phyloP scores from a whole-genome alignment of 1,140 invertebrate genomes.

The Trachymyrmex cornetzi region DNA sequence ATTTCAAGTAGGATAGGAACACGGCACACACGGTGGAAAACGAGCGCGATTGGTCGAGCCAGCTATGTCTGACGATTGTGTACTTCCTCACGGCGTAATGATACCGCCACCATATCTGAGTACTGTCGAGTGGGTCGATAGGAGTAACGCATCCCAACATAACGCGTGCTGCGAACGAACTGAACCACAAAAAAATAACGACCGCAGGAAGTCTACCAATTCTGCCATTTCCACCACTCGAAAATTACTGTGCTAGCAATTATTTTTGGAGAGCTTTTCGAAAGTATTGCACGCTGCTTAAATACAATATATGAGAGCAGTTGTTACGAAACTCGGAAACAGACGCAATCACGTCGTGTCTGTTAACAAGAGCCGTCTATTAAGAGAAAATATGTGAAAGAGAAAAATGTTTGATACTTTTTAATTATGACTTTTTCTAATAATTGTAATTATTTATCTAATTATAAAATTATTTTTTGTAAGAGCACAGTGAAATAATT shows the following conservation, averaged over 20 bases:
- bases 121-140: slow-evolving; percentile 68
- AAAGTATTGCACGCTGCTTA: slow-evolving; percentile 22
- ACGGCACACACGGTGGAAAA: slow-evolving; percentile 58
- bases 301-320: background rate
- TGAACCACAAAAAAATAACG: slow-evolving; percentile 51
- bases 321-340: background rate
- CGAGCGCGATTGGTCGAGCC: slow-evolving; percentile 69
- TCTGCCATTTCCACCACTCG: background rate
- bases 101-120: slow-evolving; percentile 59
- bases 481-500: background rate
- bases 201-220: slow-evolving; percentile 19
- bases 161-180: slow-evolving; percentile 28
- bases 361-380: background rate
- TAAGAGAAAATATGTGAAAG: background rate
- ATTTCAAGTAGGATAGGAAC: slow-evolving; percentile 68
- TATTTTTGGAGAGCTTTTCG: slow-evolving; percentile 19
- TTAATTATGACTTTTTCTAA: background rate
- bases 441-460: background rate
- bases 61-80: slow-evolving; percentile 56
- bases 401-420: background rate
- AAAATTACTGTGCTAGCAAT: slow-evolving; percentile 25
- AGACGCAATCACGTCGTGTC: background rate
- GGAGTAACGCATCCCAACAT: slow-evolving; percentile 66
- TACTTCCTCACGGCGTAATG: slow-evolving; percentile 40
- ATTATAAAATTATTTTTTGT: background rate